These are phyloP conservation scores for Mustelus asterias DNA, from an alignment of 2,113 vertebrate species.

Conservation along the genomic window DNA sequence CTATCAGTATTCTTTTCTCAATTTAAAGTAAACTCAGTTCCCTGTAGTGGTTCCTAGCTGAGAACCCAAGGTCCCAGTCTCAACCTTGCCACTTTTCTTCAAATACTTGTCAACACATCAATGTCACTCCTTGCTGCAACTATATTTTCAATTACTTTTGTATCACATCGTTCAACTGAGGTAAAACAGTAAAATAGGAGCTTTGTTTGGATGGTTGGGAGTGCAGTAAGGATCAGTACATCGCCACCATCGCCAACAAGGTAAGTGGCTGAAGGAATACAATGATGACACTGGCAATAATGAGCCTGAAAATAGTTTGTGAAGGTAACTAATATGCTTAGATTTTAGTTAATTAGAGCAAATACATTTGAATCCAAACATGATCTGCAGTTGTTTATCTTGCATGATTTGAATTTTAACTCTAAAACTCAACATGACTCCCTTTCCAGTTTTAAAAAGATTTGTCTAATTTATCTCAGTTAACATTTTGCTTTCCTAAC, in stretches of 20 bases:
- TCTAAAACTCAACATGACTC: too few species aligned
- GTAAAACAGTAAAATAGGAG: too few species aligned
- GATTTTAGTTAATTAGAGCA: too few species aligned
- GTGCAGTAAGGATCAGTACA: too few species aligned
- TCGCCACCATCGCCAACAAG: constrained; percentile 62
- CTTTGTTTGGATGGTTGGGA: too few species aligned
- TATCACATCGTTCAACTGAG: neutral
- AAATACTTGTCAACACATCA: neutral
- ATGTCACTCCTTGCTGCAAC: neutral
- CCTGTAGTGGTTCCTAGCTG: neutral
- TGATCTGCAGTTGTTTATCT: too few species aligned
- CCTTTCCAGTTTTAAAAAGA: too few species aligned
- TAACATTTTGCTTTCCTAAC: too few species aligned
- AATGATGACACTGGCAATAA: neutral
- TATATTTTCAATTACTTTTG: neutral
- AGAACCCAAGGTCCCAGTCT: neutral
- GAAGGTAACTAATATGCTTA: too few species aligned
- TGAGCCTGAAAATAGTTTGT: neutral
- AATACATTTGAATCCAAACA: too few species aligned
- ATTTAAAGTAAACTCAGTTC: neutral
- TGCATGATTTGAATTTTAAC: too few species aligned
- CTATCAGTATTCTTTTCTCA: neutral
- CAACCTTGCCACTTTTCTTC: neutral
- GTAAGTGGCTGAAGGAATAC: constrained; percentile 40
- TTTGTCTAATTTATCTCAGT: too few species aligned